Conservation (phyloP, 2,797 vertebrate genomes). For the Lepilemur ruficaudatus region DNA sequence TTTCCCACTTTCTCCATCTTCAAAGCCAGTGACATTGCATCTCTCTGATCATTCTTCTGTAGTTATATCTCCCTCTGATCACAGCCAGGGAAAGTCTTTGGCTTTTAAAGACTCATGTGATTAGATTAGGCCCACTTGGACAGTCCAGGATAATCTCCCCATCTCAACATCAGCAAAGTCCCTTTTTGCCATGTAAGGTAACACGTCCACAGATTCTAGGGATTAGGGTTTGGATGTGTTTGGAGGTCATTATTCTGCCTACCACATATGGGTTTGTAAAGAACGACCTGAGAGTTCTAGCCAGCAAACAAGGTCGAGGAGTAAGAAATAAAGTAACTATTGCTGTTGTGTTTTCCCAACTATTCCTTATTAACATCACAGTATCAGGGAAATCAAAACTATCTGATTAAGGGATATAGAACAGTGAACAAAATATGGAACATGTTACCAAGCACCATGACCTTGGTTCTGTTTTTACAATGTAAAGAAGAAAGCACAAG, state of each 20-base stretch:
- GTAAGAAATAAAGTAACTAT: not conserved
- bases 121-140: conserved; percentile 49
- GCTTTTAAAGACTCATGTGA: conserved; percentile 53
- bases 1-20: not conserved
- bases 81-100: not conserved
- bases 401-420: not conserved
- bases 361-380: not conserved
- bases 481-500: not conserved
- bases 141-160: conserved; percentile 11
- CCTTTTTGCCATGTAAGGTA: conserved; percentile 55
- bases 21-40: not conserved
- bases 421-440: not conserved
- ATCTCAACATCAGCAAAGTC: not conserved
- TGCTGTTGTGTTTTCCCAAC: not conserved
- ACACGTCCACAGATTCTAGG: not conserved
- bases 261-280: not conserved
- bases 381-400: not conserved
- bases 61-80: conserved; percentile 39
- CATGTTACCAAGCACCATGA: not conserved
- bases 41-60: conserved; percentile 49
- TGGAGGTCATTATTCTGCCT: not conserved
- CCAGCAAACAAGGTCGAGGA: not conserved
- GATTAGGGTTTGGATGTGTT: not conserved
- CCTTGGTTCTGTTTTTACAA: not conserved
- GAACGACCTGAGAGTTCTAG: not conserved